Percentiles rank a stretch among this genome's conserved stretches.
Conservation (phyloP, 2,797 vertebrate genomes). For the Lophius americanus region DNA sequence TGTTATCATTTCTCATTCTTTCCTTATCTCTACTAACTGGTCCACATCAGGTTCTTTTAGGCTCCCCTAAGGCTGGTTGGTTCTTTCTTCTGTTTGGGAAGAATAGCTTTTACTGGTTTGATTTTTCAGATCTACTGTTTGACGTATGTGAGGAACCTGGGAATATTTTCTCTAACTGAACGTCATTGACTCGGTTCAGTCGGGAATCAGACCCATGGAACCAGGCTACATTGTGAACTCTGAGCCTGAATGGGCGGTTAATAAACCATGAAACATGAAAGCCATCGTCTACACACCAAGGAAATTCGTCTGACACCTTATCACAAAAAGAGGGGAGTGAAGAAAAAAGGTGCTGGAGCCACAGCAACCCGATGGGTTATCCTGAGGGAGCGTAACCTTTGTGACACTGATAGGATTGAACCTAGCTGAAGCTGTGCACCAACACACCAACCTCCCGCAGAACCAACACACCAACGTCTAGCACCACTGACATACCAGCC, state of each 20-base stretch:
- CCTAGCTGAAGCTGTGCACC: slow-evolving; percentile 63
- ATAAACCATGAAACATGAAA: slow-evolving; percentile 78
- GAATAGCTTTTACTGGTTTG: slow-evolving; percentile 1
- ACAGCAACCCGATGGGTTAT: slow-evolving; percentile 79
- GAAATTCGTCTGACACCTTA: slow-evolving; percentile 84
- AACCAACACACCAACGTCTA: too few relatives aligned
- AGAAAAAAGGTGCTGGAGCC: slow-evolving; percentile 76
- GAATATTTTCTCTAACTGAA: slow-evolving; percentile 8
- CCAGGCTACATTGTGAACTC: slow-evolving; percentile 69
- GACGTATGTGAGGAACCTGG: not conserved
- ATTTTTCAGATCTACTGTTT: slow-evolving; percentile 9
- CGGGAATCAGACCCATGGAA: slow-evolving; percentile 26
- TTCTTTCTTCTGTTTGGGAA: not conserved
- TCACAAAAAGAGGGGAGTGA: slow-evolving; percentile 77
- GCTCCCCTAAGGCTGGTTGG: too few relatives aligned
- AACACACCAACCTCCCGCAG: slow-evolving; percentile 34
- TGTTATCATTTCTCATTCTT: slow-evolving; percentile 19
- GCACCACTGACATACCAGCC: too few relatives aligned
- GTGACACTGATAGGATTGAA: slow-evolving; percentile 86
- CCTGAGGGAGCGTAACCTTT: slow-evolving; percentile 84
- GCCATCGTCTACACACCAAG: slow-evolving; percentile 81
- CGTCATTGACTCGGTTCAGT: slow-evolving; percentile 35
- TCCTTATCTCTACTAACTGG: not conserved
- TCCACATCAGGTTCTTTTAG: not conserved
- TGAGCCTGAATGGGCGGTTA: slow-evolving; percentile 61